Evolutionary conservation across 53 echinoderm and acorn worm species (phyloP).

Genomic region (Zoroaster sp.): DNA sequence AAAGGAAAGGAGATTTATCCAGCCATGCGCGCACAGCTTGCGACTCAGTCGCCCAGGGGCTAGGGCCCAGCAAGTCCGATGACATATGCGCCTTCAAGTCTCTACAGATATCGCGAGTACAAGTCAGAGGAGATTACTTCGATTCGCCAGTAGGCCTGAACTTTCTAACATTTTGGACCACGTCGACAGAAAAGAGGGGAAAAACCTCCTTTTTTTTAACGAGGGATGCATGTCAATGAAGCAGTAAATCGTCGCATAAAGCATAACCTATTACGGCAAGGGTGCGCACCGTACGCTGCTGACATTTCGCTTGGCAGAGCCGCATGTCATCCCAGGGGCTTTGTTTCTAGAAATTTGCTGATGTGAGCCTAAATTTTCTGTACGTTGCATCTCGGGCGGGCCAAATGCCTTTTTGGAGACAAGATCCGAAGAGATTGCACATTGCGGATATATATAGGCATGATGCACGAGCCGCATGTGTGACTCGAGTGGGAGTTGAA

Average conservation of each 20-base stretch:
- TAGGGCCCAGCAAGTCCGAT: neutral
- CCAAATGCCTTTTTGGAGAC: neutral
- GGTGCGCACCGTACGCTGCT: neutral
- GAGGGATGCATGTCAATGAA: neutral
- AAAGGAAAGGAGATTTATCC: neutral
- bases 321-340: constrained; percentile 32
- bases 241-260: neutral
- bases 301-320: neutral
- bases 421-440: neutral
- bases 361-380: constrained; percentile 37
- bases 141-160: neutral
- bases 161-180: neutral
- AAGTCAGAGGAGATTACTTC: neutral
- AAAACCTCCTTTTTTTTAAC: too few relatives aligned
- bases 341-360: constrained; percentile 34
- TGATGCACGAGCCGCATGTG: neutral
- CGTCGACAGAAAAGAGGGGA: constrained; percentile 15
- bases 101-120: neutral
- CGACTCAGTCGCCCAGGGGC: constrained; percentile 3
- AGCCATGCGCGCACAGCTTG: constrained; percentile 38
- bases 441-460: neutral
- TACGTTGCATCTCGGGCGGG: neutral
- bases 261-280: neutral
- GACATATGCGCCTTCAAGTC: neutral
- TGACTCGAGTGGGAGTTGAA: neutral